Percentiles rank a stretch among this genome's conserved stretches.
phyloP scores from a whole-genome alignment of 2,797 vertebrate genomes.

The Malurus splendens region DNA sequence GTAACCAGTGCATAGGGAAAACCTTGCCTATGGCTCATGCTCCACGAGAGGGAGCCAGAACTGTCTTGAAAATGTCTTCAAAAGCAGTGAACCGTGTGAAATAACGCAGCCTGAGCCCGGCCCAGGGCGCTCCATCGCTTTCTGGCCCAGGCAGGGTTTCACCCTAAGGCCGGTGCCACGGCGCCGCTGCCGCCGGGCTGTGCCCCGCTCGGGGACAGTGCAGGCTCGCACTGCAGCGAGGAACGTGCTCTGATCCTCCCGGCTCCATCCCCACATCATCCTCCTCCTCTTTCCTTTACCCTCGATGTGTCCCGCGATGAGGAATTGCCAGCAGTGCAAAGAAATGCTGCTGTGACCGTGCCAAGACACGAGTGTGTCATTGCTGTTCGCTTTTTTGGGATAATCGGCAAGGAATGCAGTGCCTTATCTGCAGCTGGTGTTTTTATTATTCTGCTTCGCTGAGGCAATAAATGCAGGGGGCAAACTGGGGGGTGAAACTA shows the following conservation, averaged over 20 bases:
- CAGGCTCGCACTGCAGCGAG: fast-evolving
- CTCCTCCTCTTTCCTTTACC: fast-evolving
- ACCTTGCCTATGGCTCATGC: background rate
- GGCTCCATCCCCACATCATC: fast-evolving
- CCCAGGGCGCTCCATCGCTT: too few species aligned
- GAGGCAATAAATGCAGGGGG: background rate
- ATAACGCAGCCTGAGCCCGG: fast-evolving
- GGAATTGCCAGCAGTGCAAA: background rate
- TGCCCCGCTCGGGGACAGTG: background rate
- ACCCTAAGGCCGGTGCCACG: fast-evolving
- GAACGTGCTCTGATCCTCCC: too few species aligned
- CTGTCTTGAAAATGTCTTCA: background rate
- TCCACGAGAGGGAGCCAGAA: slow-evolving; percentile 58
- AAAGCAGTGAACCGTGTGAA: background rate
- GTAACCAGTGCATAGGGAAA: background rate
- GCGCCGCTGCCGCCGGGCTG: background rate
- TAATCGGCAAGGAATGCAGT: background rate
- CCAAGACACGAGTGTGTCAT: background rate
- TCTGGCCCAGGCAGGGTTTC: background rate
- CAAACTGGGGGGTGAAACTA: background rate
- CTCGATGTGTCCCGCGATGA: fast-evolving
- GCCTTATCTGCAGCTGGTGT: background rate
- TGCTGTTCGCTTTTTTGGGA: background rate
- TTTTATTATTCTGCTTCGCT: background rate
- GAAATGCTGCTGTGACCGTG: background rate